phyloP scores from a whole-genome alignment of 2,113 vertebrate genomes.

The Tylochromis polylepis region DNA sequence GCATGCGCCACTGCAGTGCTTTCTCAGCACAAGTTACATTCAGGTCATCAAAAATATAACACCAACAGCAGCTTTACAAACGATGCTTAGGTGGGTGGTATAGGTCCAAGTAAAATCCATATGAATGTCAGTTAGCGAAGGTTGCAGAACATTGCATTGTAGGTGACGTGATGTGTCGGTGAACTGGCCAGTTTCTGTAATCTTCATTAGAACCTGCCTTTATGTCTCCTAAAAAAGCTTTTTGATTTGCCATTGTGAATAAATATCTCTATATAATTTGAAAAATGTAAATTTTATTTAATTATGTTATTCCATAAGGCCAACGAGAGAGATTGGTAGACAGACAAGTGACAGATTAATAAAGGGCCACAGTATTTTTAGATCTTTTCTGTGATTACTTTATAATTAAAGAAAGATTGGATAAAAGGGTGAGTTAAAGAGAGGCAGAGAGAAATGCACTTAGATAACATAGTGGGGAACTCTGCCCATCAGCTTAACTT shows the following conservation, averaged over 20 bases:
- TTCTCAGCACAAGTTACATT: neutral
- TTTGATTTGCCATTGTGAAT: neutral
- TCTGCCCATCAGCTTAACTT: neutral
- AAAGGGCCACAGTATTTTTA: neutral
- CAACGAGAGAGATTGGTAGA: neutral
- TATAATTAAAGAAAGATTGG: neutral
- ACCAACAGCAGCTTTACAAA: neutral
- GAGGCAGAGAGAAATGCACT: neutral
- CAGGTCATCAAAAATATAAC: neutral
- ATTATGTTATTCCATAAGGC: neutral
- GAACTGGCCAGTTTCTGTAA: neutral
- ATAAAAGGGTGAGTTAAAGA: neutral
- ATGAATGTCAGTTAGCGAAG: neutral
- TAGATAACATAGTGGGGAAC: neutral
- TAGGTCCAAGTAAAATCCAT: neutral
- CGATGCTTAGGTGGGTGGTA: neutral
- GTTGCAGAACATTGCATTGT: neutral
- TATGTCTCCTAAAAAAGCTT: neutral
- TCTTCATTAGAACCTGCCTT: neutral
- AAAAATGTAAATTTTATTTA: neutral
- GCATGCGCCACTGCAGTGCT: neutral
- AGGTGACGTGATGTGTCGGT: neutral
- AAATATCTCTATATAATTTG: neutral
- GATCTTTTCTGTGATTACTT: neutral
- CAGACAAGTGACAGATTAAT: neutral